These are phyloP conservation scores for Enteromius unitaeniatus DNA, from an alignment of 2,797 vertebrate genomes.

Conservation along the genomic window DNA sequence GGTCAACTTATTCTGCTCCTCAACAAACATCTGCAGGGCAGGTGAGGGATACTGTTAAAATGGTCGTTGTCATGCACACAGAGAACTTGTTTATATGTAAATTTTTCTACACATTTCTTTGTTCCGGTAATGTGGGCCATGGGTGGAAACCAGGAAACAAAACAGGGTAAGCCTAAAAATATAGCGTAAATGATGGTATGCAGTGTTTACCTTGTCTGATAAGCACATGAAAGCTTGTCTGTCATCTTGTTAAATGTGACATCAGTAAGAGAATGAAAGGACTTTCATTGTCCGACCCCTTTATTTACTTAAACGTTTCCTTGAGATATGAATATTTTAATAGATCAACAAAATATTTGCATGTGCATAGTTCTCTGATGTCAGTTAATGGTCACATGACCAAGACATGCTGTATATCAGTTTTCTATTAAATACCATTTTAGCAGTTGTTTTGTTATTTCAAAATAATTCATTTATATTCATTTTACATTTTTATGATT, in stretches of 20 bases:
- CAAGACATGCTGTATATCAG: background rate
- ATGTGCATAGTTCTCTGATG: background rate
- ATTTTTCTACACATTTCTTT: background rate
- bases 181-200: background rate
- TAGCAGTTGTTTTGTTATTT: background rate
- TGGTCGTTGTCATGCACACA: conserved; percentile 15
- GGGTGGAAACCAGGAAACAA: conserved; percentile 17
- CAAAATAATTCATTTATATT: no score
- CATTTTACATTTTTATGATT: no score
- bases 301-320: background rate
- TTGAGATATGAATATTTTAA: background rate
- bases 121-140: conserved; percentile 13
- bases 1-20: conserved; percentile 79
- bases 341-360: background rate
- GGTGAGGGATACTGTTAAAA: background rate
- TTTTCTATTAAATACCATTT: background rate
- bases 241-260: background rate
- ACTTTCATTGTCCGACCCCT: background rate
- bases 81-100: conserved; percentile 24
- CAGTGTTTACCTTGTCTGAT: background rate
- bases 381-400: background rate
- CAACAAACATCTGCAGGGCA: conserved; percentile 76
- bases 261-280: background rate
- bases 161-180: background rate
- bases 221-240: background rate